Evolutionary conservation across 2,797 vertebrate genomes (phyloP), one percentile per base, ranked within the genome.

Genomic region (Pempheris klunzingeri): DNA sequence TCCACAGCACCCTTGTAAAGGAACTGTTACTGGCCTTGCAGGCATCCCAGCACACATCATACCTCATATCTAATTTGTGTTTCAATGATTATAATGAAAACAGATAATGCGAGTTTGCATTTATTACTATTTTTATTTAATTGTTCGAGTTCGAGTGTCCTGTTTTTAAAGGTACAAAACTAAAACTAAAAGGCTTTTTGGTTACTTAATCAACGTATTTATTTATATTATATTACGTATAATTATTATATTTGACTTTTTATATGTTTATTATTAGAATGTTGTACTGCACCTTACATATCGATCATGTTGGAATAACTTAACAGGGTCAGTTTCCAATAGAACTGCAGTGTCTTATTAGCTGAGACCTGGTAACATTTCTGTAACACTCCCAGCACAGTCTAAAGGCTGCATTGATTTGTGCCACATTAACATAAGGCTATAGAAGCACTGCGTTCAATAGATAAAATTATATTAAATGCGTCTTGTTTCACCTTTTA

Each of bases 11-110:
- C 71, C 59, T 78, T 74, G 57, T 50, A 73, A 67, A 79, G 66
- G 73, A 85, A 68, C 52, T 64, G 82, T 83, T 84, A 78, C 49
- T 54, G 73, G 77, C 80, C 74, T 76, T 57, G 69, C 50, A 41
- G 8, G 4, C 67, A 28, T 58, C 53, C 60, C 77, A 50, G 24
- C 58, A 70, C 61, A 66, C 49, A 55, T 87, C 83, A 78, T 80
- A 28, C 60, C 70, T 84, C 78, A 75, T 26, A 64, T 84, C 60
- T 61, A 61, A 87, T 85, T 83, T 83, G 58, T 60, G 61, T 77
- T 34, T 46, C 12, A 9, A 4, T 67, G 28, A 39, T 69, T 62
- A 39, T 38, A 63, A 55, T 30, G 9, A 13, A 62, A 68, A 55
- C 32, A 64, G 44, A 67, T 43, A 47, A 38, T 1, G 8, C 58